phyloP scores from a whole-genome alignment of 2,113 vertebrate genomes.

The Lamprotornis superbus region DNA sequence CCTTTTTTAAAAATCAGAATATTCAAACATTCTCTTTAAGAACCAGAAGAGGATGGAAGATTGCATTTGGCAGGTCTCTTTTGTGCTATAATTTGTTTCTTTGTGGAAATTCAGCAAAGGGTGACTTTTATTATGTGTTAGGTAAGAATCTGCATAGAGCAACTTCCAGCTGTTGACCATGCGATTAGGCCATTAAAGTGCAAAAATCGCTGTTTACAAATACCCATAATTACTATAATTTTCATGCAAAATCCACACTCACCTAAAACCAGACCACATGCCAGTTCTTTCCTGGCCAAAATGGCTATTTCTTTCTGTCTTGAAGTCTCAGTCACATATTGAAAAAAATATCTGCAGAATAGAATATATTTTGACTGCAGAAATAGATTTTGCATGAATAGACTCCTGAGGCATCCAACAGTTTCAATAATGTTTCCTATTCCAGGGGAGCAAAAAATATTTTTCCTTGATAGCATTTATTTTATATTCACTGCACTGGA shows the following conservation, averaged over 20 bases:
- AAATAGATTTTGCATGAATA: constrained; percentile 76
- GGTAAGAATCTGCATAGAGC: constrained; percentile 58
- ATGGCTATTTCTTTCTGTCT: constrained; percentile 63
- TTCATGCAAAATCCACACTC: constrained; percentile 58
- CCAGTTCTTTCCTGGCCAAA: constrained; percentile 56
- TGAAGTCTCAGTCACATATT: constrained; percentile 63
- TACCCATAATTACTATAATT: constrained; percentile 67
- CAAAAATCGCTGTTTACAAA: constrained; percentile 65
- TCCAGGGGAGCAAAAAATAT: constrained; percentile 76
- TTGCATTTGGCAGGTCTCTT: constrained; percentile 34
- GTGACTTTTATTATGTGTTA: constrained; percentile 64
- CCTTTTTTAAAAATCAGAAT: constrained; percentile 13
- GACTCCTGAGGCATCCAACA: constrained; percentile 76
- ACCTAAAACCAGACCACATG: constrained; percentile 53
- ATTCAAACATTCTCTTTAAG: constrained; percentile 35
- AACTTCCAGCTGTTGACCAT: constrained; percentile 62
- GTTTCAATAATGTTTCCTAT: constrained; percentile 81
- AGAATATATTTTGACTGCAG: constrained; percentile 76
- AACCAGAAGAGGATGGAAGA: constrained; percentile 47
- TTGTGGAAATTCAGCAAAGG: constrained; percentile 60
- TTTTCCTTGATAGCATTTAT: constrained; percentile 80
- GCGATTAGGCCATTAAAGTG: constrained; percentile 56
- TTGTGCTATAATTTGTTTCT: constrained; percentile 53
- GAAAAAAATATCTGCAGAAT: constrained; percentile 67
- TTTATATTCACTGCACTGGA: constrained; percentile 77